Percentiles rank a stretch among this genome's conserved stretches.
Conservation (phyloP, 2,888 invertebrate genomes). For the Brachyopa scutellaris region DNA sequence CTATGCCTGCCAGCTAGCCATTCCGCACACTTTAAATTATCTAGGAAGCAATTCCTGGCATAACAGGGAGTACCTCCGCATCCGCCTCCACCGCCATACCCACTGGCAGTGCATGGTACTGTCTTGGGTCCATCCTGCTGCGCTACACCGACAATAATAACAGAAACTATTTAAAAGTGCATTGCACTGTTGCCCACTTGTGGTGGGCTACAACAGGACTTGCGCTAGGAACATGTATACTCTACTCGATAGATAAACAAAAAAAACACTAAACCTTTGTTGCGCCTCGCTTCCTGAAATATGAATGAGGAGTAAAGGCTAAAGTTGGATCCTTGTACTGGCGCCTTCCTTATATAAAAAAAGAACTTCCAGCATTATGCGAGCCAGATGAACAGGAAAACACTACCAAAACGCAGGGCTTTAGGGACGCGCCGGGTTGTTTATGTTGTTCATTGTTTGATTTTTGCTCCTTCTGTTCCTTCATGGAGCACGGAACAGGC, state of each 20-base stretch:
- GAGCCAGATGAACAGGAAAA: conserved; percentile 70
- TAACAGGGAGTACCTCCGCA: conserved; percentile 37
- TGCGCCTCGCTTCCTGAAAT: conserved; percentile 69
- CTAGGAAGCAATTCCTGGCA: conserved; percentile 69
- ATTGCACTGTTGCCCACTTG: conserved; percentile 62
- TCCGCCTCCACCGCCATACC: conserved; percentile 13
- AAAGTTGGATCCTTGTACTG: conserved; percentile 66
- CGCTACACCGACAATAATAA: conserved; percentile 54
- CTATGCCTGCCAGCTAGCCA: conserved; percentile 66
- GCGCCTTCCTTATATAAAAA: conserved; percentile 44
- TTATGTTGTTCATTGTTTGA: conserved; percentile 62
- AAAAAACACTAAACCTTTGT: conserved; percentile 68
- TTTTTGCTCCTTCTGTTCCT: conserved; percentile 5
- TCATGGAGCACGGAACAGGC: conserved; percentile 33
- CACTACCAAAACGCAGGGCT: conserved; percentile 65
- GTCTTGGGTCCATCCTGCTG: background rate
- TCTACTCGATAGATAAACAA: conserved; percentile 65
- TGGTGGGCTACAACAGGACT: conserved; percentile 13
- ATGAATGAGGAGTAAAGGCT: conserved; percentile 68
- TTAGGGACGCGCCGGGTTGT: conserved; percentile 46
- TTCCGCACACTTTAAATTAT: conserved; percentile 72
- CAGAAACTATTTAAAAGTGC: conserved; percentile 72
- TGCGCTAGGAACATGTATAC: conserved; percentile 24
- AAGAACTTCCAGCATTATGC: conserved; percentile 54
- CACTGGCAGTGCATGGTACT: background rate